Conservation (phyloP, 2,888 invertebrate species). For the Teleogryllus oceanicus region DNA sequence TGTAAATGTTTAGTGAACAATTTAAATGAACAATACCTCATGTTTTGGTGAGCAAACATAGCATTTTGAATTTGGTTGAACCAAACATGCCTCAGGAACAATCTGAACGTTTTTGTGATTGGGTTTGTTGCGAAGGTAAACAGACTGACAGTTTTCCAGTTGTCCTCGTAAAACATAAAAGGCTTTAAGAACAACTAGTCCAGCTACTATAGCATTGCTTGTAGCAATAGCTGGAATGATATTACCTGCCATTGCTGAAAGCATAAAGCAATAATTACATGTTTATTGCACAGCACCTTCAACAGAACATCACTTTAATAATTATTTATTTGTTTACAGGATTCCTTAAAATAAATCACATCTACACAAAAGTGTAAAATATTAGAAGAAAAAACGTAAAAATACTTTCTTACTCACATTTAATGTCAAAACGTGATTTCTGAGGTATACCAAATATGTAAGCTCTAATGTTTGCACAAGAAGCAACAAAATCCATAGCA, state of each 20-base stretch:
- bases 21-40: slow-evolving; percentile 55
- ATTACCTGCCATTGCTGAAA: slow-evolving; percentile 94
- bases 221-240: slow-evolving; percentile 99
- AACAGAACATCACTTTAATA: no score
- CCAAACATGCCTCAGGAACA: slow-evolving; percentile 55
- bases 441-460: slow-evolving; percentile 82
- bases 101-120: slow-evolving; percentile 57
- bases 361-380: neutral
- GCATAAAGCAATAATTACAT: slow-evolving; percentile 30
- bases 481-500: slow-evolving; percentile 94
- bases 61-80: slow-evolving; percentile 87
- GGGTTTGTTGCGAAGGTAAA: slow-evolving; percentile 70
- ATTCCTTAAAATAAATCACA: neutral
- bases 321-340: no score
- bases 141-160: slow-evolving; percentile 66
- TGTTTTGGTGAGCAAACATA: slow-evolving; percentile 90
- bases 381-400: neutral
- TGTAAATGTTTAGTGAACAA: neutral
- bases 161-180: slow-evolving; percentile 69
- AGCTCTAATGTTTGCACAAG: slow-evolving; percentile 90
- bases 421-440: slow-evolving; percentile 89
- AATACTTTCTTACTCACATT: slow-evolving; percentile 65
- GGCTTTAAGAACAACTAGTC: slow-evolving; percentile 86
- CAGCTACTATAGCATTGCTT: slow-evolving; percentile 96
- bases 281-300: slow-evolving; percentile 6